A percentile compares a stretch with the other conserved stretches of the same genome.
These are phyloP conservation scores for Acyrthosiphon pisum DNA, from an alignment of 1,140 invertebrate genomes.

Conservation along the genomic window DNA sequence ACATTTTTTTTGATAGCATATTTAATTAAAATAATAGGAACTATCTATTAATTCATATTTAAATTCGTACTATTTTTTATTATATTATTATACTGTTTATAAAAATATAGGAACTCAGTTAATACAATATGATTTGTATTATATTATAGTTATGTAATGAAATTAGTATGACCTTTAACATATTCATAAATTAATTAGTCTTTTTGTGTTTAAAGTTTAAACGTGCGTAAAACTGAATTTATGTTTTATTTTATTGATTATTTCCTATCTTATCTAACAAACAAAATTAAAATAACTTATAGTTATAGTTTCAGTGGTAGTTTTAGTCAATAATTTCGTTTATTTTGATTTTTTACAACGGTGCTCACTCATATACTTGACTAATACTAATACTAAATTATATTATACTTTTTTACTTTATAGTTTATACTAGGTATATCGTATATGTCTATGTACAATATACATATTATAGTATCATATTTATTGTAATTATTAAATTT, in stretches of 20 bases:
- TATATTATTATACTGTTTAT: no score
- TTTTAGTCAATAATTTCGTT: constrained; percentile 13
- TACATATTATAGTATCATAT: background rate
- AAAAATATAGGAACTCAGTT: background rate
- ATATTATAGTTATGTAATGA: constrained; percentile 13
- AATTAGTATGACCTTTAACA: constrained; percentile 25
- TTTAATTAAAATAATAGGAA: no score
- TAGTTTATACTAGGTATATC: background rate
- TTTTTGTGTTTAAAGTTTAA: background rate
- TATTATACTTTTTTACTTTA: background rate
- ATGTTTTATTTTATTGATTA: constrained; percentile 43
- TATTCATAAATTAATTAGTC: constrained; percentile 10
- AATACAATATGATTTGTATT: constrained; percentile 17
- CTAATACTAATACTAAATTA: background rate
- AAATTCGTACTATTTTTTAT: no score
- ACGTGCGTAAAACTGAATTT: background rate
- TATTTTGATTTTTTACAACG: background rate
- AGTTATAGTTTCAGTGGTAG: background rate
- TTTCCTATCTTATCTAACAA: constrained; percentile 22
- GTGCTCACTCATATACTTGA: background rate
- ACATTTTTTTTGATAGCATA: no score
- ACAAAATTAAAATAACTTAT: background rate
- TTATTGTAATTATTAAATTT: background rate
- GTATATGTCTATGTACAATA: no score
- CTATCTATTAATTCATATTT: no score